These are phyloP conservation scores for Brachyopa scutellaris DNA, from an alignment of 2,888 invertebrate species.

Conservation along the genomic window DNA sequence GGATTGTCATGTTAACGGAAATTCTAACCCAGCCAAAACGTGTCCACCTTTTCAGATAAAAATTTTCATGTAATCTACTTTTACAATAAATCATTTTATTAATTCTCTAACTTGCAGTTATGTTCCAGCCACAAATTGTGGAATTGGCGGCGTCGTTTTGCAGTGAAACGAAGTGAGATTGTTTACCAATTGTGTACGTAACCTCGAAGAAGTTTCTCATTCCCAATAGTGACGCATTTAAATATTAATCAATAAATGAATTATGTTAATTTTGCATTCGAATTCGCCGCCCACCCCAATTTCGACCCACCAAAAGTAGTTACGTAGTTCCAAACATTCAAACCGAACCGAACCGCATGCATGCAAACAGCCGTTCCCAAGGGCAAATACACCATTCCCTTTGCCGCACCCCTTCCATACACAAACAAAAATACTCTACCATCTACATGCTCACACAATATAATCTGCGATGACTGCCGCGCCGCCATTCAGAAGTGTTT, in stretches of 20 bases:
- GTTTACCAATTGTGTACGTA: not conserved
- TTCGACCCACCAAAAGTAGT: no score
- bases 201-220: not conserved
- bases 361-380: conserved; percentile 37
- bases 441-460: no score
- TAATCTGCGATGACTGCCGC: conserved; percentile 31
- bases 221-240: not conserved
- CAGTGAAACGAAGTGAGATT: not conserved
- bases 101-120: conserved; percentile 25
- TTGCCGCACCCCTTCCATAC: not conserved
- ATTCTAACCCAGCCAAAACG: conserved; percentile 56
- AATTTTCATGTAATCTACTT: not conserved
- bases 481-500: conserved; percentile 16
- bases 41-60: conserved; percentile 36
- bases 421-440: no score
- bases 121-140: not conserved
- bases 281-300: not conserved
- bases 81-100: conserved; percentile 3
- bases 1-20: conserved; percentile 68
- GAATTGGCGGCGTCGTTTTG: not conserved
- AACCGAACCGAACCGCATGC: no score
- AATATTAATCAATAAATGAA: not conserved
- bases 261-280: not conserved
- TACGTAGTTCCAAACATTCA: no score
- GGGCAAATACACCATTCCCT: conserved; percentile 21